Conservation (phyloP, 2,797 vertebrate genomes). For the Eleutherodactylus coqui region DNA sequence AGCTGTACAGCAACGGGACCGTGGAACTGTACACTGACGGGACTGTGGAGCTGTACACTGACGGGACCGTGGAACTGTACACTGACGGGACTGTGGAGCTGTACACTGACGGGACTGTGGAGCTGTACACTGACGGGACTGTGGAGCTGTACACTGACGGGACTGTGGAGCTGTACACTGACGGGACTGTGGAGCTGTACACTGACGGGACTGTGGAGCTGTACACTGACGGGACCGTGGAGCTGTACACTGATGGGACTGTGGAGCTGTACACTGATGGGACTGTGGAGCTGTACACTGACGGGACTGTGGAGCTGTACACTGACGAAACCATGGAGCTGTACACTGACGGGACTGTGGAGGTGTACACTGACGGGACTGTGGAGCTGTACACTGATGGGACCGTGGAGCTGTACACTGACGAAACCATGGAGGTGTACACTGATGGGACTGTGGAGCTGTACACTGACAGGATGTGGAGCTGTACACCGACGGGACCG, state of each 20-base stretch:
- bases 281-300: neutral
- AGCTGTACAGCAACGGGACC: too few relatives aligned
- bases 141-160: neutral
- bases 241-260: neutral
- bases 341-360: neutral
- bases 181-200: neutral
- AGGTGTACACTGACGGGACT: neutral
- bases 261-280: neutral
- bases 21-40: neutral
- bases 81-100: neutral
- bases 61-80: neutral
- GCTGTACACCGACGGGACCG: neutral
- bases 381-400: neutral
- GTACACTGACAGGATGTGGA: neutral
- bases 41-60: neutral
- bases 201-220: neutral
- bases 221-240: neutral
- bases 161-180: neutral
- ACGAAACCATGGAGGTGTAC: neutral
- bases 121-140: neutral
- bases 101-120: neutral
- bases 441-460: neutral
- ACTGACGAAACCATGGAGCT: neutral
- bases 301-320: neutral
- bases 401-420: neutral